A percentile compares a stretch with the other conserved stretches of the same genome.
These are phyloP conservation scores for Chaunax sp. DNA, from an alignment of 2,797 vertebrate species.

Conservation along the genomic window DNA sequence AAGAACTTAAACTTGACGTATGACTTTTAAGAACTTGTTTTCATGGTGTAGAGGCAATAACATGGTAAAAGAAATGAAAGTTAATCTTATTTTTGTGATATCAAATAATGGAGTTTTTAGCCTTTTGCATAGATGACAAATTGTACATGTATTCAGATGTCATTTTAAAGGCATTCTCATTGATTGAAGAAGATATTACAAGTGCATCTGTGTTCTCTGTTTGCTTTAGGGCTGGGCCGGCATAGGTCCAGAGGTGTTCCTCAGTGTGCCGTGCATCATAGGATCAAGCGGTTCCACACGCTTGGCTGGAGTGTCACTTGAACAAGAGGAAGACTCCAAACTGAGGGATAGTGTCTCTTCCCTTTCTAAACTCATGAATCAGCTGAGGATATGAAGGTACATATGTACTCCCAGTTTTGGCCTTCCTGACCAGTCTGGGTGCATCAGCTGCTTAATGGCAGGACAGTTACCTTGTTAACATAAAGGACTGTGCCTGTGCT, in stretches of 20 bases:
- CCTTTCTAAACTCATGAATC: slow-evolving; percentile 86
- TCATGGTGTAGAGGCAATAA: not conserved
- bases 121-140: not conserved
- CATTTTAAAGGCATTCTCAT: not conserved
- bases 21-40: not conserved
- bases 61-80: not conserved
- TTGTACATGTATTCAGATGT: not conserved
- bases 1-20: not conserved
- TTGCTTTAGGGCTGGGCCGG: slow-evolving; percentile 82
- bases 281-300: slow-evolving; percentile 87
- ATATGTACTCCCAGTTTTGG: not conserved
- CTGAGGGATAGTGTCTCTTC: slow-evolving; percentile 86
- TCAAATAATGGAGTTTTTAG: not conserved
- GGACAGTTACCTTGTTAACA: not conserved
- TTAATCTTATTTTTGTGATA: not conserved
- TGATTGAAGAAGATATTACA: not conserved
- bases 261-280: slow-evolving; percentile 93
- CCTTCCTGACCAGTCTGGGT: not conserved
- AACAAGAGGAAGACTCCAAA: slow-evolving; percentile 83
- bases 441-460: not conserved
- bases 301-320: slow-evolving; percentile 80
- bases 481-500: too few relatives aligned
- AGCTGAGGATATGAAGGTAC: slow-evolving; percentile 86
- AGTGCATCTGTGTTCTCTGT: not conserved
- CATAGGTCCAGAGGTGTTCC: slow-evolving; percentile 89